phyloP scores from a whole-genome alignment of 2,888 invertebrate genomes.

The Spilarctia lutea region DNA sequence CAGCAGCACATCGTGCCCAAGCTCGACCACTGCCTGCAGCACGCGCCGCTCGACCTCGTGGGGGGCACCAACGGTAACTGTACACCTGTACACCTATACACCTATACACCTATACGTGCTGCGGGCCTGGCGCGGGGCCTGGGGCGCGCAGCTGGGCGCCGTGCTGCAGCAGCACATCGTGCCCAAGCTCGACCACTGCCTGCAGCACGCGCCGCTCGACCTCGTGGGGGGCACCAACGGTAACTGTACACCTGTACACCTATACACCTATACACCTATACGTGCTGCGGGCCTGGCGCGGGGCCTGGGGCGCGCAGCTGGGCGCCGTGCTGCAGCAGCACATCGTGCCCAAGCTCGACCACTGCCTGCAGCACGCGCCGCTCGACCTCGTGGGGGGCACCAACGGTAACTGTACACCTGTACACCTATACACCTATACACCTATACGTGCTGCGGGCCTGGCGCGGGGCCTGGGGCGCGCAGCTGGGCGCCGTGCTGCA shows the following conservation, averaged over 20 bases:
- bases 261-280: too few species aligned
- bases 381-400: conserved; percentile 74
- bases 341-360: conserved; percentile 95
- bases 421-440: too few species aligned
- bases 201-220: conserved; percentile 82
- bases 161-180: conserved; percentile 94
- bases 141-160: conserved; percentile 86
- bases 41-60: conserved; percentile 76
- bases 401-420: conserved; percentile 66
- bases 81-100: too few species aligned
- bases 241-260: conserved; percentile 55
- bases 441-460: conserved; percentile 96
- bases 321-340: conserved; percentile 92
- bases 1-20: conserved; percentile 96
- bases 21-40: conserved; percentile 89
- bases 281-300: conserved; percentile 96
- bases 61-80: conserved; percentile 70
- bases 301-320: conserved; percentile 84
- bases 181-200: conserved; percentile 93
- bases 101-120: too few species aligned
- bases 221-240: conserved; percentile 74
- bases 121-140: conserved; percentile 93
- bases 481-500: conserved; percentile 89
- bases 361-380: conserved; percentile 86
- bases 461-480: conserved; percentile 89